These are phyloP conservation scores for Engraulis encrasicolus DNA, from an alignment of 2,113 vertebrate species.

Conservation along the genomic window DNA sequence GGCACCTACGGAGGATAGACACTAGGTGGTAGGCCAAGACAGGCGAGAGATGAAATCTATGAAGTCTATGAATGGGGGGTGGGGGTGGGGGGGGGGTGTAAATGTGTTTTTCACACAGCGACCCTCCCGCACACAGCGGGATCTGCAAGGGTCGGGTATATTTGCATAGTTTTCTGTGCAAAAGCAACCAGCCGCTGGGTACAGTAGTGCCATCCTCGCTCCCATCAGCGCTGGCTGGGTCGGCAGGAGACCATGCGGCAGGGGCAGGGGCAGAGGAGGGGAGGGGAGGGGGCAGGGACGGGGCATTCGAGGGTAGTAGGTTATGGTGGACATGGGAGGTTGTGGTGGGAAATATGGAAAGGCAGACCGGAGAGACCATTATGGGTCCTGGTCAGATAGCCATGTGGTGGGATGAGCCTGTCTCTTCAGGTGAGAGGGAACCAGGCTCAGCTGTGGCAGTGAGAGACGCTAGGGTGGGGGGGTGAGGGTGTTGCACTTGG, in stretches of 20 bases:
- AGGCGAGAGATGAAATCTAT: background rate
- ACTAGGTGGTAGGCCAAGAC: background rate
- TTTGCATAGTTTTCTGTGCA: constrained; percentile 83
- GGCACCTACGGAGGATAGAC: background rate
- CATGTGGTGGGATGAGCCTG: background rate
- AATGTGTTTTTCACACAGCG: constrained; percentile 70
- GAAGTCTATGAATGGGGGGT: background rate
- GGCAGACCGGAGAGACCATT: background rate
- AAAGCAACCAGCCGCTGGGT: constrained; percentile 70
- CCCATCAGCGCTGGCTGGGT: constrained; percentile 48
- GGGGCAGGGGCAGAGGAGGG: background rate
- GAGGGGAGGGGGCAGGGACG: background rate
- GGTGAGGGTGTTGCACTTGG: too few relatives aligned
- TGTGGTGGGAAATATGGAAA: constrained; percentile 30
- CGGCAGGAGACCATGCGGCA: constrained; percentile 57
- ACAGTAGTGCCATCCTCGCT: constrained; percentile 18
- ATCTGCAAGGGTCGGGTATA: constrained; percentile 75
- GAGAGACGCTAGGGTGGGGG: background rate
- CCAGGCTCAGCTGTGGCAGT: background rate
- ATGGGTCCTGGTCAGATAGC: background rate
- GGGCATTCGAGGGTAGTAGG: too few relatives aligned
- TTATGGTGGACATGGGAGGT: too few relatives aligned
- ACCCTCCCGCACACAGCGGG: constrained; percentile 76
- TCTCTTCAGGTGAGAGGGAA: background rate
- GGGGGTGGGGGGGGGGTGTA: constrained; percentile 18